Percentiles rank a stretch among this genome's conserved stretches.
These are phyloP conservation scores for Corythaixoides concolor DNA, from an alignment of 2,113 vertebrate genomes.

Conservation along the genomic window DNA sequence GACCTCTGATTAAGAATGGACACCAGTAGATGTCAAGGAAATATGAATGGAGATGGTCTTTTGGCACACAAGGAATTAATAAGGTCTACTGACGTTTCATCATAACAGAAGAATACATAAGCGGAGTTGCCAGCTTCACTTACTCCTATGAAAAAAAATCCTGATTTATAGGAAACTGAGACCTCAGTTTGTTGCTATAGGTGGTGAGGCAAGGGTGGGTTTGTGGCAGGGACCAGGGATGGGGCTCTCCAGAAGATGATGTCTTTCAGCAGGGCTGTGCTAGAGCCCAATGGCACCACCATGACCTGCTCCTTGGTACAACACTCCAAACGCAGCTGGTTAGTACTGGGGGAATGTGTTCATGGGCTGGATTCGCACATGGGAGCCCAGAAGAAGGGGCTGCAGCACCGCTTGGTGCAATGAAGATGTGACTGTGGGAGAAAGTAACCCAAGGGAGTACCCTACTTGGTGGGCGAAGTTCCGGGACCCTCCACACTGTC, in stretches of 20 bases:
- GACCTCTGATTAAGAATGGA: background rate
- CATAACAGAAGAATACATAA: background rate
- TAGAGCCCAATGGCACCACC: background rate
- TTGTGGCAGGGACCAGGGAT: background rate
- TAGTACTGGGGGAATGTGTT: background rate
- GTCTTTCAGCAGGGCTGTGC: background rate
- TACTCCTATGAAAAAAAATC: background rate
- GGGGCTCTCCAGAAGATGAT: background rate
- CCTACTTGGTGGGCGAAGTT: too few species aligned
- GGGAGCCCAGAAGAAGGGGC: background rate
- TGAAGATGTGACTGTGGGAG: background rate
- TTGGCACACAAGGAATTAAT: background rate
- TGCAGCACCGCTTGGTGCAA: background rate
- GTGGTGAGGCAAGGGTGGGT: background rate
- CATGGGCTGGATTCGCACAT: fast-evolving
- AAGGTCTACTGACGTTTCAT: background rate
- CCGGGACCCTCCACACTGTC: background rate
- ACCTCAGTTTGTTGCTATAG: background rate
- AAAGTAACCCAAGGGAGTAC: fast-evolving
- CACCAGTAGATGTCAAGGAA: background rate
- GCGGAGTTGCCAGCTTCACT: background rate
- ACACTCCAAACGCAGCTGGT: background rate
- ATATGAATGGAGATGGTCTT: background rate
- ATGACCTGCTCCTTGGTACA: fast-evolving
- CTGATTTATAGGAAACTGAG: background rate